Evolutionary conservation across 2,888 invertebrate genomes (phyloP), one percentile per base, ranked within the genome.

Genomic region (Sycophila texana): DNA sequence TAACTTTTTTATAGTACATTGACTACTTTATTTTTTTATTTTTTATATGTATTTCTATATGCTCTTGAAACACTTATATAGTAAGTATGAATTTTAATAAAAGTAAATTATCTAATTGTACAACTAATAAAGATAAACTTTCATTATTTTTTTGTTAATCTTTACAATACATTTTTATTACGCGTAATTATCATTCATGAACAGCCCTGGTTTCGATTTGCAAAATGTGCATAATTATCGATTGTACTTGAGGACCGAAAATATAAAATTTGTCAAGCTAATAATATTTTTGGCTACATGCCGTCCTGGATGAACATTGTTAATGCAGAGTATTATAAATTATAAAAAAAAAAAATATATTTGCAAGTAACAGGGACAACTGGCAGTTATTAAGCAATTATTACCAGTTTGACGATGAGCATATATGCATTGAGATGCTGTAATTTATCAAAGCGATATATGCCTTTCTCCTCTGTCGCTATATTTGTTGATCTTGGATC

Each of bases 261-360:
- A 81, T 79, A 74, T 76, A 68, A 79, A 79, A 77, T 67, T 77
- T 74, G 74, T 82, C 81, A 80, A 80, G 47, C 70, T 80, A 39
- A 81, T 77, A 78, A 82, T 82, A 82, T 82, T 82, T 82, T 82
- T 82, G 82, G 82, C 80, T 80, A 78, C 74, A 78, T 80, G 80
- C 82, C 82, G 82, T 82, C 82, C 82, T 76, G 82, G 80, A 78
- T 73, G 70, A 80, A 78, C 66, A 82, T 79, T 80, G 78, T 78
- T 82, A 80, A 82, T 82, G 82, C 80, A 82, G 78, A 82, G 82
- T 82, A 82, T 82, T 82, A 82, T 80, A 76, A 82, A 80, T 74
- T 78, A 82, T 82, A 82, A 73, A 26, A 82, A 73, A 82, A 73
- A 82, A 80, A 82, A 80, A 80, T 82, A 82, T 80, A 82, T 82